Percentiles rank a stretch among this genome's conserved stretches.
These are phyloP conservation scores for Chymomyza caudatula DNA, from an alignment of 2,888 invertebrate genomes.

Conservation along the genomic window DNA sequence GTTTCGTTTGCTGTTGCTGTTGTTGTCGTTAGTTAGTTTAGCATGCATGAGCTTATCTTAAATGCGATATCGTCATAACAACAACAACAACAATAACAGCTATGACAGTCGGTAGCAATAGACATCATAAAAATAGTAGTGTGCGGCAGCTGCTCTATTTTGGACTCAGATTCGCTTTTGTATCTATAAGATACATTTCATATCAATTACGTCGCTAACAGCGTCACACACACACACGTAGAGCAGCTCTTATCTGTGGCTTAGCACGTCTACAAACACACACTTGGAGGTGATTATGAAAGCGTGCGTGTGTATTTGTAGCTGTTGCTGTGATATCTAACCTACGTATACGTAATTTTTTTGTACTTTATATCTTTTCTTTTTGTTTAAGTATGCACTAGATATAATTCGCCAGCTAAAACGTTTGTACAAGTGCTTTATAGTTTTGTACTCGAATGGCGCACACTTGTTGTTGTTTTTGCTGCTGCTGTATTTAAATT, in stretches of 20 bases:
- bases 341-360: constrained; percentile 15
- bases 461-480: constrained; percentile 3
- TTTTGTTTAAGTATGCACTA: not conserved
- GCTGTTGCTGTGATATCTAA: not conserved
- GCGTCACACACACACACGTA: constrained; percentile 23
- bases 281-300: not conserved
- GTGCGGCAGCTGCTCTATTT: constrained; percentile 18
- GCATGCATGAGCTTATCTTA: constrained; percentile 28
- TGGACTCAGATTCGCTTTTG: constrained; percentile 36
- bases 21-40: constrained; percentile 28
- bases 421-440: constrained; percentile 18
- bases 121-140: not conserved
- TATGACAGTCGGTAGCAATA: constrained; percentile 6
- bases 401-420: not conserved
- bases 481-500: constrained; percentile 43
- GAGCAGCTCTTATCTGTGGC: constrained; percentile 15
- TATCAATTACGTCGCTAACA: constrained; percentile 58
- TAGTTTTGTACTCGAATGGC: constrained; percentile 25
- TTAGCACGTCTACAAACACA: constrained; percentile 32
- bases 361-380: not conserved
- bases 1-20: constrained; percentile 29
- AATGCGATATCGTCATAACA: not conserved
- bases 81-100: constrained; percentile 23
- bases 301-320: not conserved
- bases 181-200: constrained; percentile 47